Percentiles rank a stretch among this genome's conserved stretches.
Evolutionary conservation across 2,888 invertebrate genomes (phyloP).

Genomic region (Drosophila parthenogenetica): DNA sequence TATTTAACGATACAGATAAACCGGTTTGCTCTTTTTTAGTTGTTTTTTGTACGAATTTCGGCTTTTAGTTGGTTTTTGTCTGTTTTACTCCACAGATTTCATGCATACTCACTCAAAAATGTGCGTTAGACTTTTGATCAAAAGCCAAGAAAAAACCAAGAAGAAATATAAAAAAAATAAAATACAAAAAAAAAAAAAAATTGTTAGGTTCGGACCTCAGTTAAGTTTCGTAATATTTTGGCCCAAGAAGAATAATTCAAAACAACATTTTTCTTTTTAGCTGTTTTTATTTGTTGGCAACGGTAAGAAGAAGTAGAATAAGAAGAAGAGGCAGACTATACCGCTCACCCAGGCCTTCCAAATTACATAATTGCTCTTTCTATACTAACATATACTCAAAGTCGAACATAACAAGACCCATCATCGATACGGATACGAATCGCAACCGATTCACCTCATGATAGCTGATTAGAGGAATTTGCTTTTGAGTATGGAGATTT

Average conservation of each 20-base stretch:
- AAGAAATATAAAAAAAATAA: too few relatives aligned
- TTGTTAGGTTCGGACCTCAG: constrained; percentile 20
- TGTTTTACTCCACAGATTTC: constrained; percentile 49
- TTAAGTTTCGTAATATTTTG: constrained; percentile 36
- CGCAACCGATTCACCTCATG: not conserved
- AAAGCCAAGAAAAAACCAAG: constrained; percentile 29
- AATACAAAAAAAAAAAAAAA: too few relatives aligned
- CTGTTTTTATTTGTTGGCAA: not conserved
- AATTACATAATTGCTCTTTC: constrained; percentile 55
- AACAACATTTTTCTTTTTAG: constrained; percentile 26
- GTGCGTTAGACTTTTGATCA: constrained; percentile 61
- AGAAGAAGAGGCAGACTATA: constrained; percentile 4
- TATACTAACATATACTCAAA: constrained; percentile 4
- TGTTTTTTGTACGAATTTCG: constrained; percentile 57
- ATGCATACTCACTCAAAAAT: constrained; percentile 69
- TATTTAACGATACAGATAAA: constrained; percentile 82
- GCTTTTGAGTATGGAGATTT: constrained; percentile 2
- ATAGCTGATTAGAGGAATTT: constrained; percentile 9
- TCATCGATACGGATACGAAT: not conserved
- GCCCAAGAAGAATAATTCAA: constrained; percentile 35
- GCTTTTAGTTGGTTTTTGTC: constrained; percentile 29
- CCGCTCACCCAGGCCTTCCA: constrained; percentile 26
- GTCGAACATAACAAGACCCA: not conserved
- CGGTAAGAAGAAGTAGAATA: not conserved
- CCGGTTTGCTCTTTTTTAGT: constrained; percentile 70